Evolutionary conservation across 2,888 invertebrate genomes (phyloP), one percentile per base, ranked within the genome.

Genomic region (Platycheirus albimanus): DNA sequence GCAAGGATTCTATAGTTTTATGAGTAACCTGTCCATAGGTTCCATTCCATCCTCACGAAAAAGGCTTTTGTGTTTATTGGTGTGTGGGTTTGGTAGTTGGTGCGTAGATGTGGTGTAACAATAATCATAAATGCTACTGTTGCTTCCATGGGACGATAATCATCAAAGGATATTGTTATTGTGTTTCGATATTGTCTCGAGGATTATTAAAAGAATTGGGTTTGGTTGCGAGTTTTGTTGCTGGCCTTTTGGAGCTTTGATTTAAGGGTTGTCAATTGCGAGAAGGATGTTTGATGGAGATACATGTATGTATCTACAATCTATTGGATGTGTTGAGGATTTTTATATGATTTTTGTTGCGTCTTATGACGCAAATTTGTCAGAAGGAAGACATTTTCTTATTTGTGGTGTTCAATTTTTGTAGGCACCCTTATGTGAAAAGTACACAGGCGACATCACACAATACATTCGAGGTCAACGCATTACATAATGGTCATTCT

Each of bases 91-190:
- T 2, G 63, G 10, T 38, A 24, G 36, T 49, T 45, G 36, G 64
- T 74, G 63, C 7, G 1, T 69, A 61, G 61, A 74, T 78, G 85
- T 86, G 86, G 87, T 86, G 86, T 87, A 87, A 85, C 86, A 86
- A 89, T 88, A 88, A 89, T 87, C 87, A 89, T 88, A 87, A 87
- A 87, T 85, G 86, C 86, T 87, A 89, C 88, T 87, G 87, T 86
- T 87, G 86, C 87, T 83, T 85, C 72, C 78, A 71, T 58, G 76
- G 80, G 61, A 70, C 88, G 87, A 89, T 89, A 89, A 89, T 88
- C 89, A 89, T 89, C 88, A 88, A 89, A 88, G 89, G 88, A 89
- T 89, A 89, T 89, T 89, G 89, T 89, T 89, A 89, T 89, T 86
- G 88, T 87, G 86, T 87, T 89, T 88, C 88, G 88, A 89, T 89